Percentiles rank a stretch among this genome's conserved stretches.
Evolutionary conservation across 2,888 invertebrate species (phyloP).

Genomic region (Coleophora deauratella): DNA sequence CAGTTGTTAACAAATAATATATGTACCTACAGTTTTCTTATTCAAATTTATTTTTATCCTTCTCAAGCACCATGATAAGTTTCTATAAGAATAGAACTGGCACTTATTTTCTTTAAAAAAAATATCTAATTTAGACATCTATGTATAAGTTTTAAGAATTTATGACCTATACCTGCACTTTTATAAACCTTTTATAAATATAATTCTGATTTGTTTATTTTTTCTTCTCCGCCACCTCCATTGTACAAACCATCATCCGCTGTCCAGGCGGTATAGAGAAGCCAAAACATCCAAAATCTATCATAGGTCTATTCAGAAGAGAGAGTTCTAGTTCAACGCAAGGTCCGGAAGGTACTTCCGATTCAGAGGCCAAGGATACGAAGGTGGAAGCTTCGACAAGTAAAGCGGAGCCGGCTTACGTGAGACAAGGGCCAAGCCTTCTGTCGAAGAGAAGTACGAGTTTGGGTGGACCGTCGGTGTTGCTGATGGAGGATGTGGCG

Average conservation of each 20-base stretch:
- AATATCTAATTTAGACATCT: neutral
- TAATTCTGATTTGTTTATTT: conserved; percentile 45
- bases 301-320: conserved; percentile 90
- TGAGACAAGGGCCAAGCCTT: conserved; percentile 52
- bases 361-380: conserved; percentile 70
- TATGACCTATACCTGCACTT: conserved; percentile 8
- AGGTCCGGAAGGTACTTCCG: conserved; percentile 70
- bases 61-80: too few species aligned
- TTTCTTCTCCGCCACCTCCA: conserved; percentile 35
- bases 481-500: conserved; percentile 76
- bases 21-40: too few species aligned
- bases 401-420: conserved; percentile 39
- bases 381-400: conserved; percentile 57
- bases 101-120: too few species aligned
- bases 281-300: conserved; percentile 88
- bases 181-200: conserved; percentile 21
- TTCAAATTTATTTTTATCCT: too few species aligned
- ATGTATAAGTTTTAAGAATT: neutral
- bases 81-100: too few species aligned
- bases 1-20: too few species aligned
- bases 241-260: conserved; percentile 28
- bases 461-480: conserved; percentile 66
- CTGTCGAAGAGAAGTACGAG: conserved; percentile 63
- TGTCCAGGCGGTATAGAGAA: conserved; percentile 87
- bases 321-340: conserved; percentile 85